phyloP scores from a whole-genome alignment of 1,140 invertebrate genomes.

The Drosophila kepulauana region DNA sequence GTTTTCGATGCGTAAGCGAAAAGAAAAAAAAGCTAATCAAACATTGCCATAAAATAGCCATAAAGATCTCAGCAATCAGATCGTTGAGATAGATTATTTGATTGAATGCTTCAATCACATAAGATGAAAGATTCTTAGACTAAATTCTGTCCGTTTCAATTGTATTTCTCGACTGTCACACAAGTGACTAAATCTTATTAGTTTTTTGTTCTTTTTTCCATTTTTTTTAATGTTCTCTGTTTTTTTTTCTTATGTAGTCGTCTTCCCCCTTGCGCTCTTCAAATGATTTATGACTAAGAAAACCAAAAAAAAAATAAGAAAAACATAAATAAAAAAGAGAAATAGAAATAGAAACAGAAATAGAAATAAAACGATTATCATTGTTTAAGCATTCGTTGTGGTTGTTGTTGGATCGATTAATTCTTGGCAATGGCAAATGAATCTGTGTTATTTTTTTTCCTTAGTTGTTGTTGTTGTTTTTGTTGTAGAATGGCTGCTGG shows the following conservation, averaged over 20 bases:
- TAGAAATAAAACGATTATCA: conserved; percentile 54
- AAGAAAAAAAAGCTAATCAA: neutral
- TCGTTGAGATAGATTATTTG: neutral
- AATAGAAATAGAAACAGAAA: conserved; percentile 47
- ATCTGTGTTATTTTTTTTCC: neutral
- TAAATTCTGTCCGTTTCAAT: neutral
- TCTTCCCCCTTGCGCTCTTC: neutral
- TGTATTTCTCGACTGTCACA: conserved; percentile 12
- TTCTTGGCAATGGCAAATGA: conserved; percentile 24
- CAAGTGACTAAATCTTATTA: conserved; percentile 27
- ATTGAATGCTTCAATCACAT: conserved; percentile 1
- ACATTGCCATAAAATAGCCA: neutral
- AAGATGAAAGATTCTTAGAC: no score
- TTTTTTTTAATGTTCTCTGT: no score
- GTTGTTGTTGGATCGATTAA: conserved; percentile 24
- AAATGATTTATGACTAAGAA: conserved; percentile 55
- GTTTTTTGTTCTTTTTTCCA: neutral
- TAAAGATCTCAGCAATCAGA: neutral
- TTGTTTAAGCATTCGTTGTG: conserved; percentile 45
- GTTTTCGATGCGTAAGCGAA: neutral
- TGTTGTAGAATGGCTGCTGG: conserved; percentile 15
- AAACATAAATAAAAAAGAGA: conserved; percentile 39
- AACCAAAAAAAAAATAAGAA: conserved; percentile 11
- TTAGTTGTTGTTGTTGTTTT: no score
- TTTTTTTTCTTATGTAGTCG: neutral